phyloP scores from a whole-genome alignment of 2,113 vertebrate genomes.

The Alethe diademata region DNA sequence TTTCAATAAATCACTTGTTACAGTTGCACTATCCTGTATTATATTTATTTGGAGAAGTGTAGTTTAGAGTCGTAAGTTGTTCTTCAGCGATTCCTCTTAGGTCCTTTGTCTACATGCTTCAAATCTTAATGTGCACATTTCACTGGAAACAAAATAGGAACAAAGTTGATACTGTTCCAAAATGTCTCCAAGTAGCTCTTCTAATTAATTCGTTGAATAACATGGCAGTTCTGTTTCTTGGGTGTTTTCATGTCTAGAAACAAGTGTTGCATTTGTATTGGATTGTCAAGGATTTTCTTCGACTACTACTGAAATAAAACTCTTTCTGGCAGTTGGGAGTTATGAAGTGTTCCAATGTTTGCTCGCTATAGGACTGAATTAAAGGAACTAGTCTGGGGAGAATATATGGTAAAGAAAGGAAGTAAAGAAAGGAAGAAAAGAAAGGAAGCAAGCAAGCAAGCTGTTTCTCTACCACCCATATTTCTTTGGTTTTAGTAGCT shows the following conservation, averaged over 20 bases:
- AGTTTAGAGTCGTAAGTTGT: background rate
- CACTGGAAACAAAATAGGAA: conserved; percentile 27
- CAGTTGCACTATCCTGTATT: background rate
- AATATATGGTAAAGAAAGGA: background rate
- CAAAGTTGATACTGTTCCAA: conserved; percentile 14
- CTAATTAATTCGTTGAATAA: background rate
- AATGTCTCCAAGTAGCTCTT: conserved; percentile 6
- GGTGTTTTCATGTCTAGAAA: conserved; percentile 2
- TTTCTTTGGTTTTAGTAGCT: background rate
- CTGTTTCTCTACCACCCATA: background rate
- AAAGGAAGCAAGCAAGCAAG: background rate
- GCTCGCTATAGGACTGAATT: background rate
- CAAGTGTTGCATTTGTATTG: background rate
- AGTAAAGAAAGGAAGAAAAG: background rate
- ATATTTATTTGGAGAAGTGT: conserved; percentile 7
- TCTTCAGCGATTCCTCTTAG: background rate
- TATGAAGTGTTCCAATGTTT: background rate
- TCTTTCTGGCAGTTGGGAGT: background rate
- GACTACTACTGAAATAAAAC: background rate
- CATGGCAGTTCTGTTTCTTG: background rate
- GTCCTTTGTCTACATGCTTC: conserved; percentile 10
- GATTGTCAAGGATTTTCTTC: background rate
- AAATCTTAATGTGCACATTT: conserved; percentile 30
- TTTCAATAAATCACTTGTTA: conserved; percentile 33
- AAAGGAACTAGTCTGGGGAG: background rate